Evolutionary conservation across 2,888 invertebrate species (phyloP), one percentile per base, ranked within the genome.

Genomic region (Tenthredo livida): DNA sequence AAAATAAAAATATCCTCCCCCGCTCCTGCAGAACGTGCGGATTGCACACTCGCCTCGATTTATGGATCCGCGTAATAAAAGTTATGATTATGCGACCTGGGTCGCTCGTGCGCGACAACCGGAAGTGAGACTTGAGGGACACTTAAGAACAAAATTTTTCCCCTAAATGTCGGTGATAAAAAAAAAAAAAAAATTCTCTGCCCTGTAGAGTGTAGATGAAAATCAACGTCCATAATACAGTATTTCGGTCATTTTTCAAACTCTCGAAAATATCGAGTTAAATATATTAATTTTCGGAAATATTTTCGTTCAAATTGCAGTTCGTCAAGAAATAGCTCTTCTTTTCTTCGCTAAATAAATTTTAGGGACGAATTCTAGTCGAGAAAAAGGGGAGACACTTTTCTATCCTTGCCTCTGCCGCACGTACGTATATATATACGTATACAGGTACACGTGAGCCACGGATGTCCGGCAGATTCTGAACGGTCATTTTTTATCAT

Each of bases 401-500:
- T 75, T 47, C 47, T 50, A 75, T 15, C 75, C 47, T 25, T 4
- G 6, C n/a, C 9, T 72, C 37, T 17, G 37, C 37, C 6, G 10
- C 25, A 15, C 40, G n/a, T 40, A 37, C 29, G n/a, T n/a, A n/a
- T n/a, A n/a, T n/a, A n/a, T n/a, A n/a, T n/a, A n/a, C n/a, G 72
- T n/a, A 12, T 43, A 12, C 25, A 15, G 21, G 40, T 25, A 73
- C 21, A 37, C 12, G 40, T n/a, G 21, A 54, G 29, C 12, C 33
- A n/a, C 54, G 80, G 61, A 61, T 61, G 61, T 80, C 80, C 80
- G 61, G 80, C 80, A 40, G 40, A 80, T 58, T 33, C 61, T 61
- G 50, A 80, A 80, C 61, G 80, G 21, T 29, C 58, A 80, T 80
- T 80, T 61, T 80, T 80, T 61, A 80, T 80, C 80, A 61, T 80